Base-by-base conservation (phyloP, 2,888 invertebrate genomes). In the Drosophila paracracens region DNA sequence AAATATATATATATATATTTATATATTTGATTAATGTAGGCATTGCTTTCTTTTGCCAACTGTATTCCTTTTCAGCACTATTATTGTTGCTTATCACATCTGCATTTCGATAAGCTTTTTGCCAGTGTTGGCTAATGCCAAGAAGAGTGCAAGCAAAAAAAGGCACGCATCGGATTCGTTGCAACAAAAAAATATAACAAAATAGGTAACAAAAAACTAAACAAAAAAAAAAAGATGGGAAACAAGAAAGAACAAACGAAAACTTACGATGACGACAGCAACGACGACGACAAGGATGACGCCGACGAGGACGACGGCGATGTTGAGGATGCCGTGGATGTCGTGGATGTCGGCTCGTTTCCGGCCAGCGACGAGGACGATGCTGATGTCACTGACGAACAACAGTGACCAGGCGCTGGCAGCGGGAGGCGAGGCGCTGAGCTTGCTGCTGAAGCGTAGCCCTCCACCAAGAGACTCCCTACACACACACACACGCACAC, bases 331-430 rank as follows among this genome's bases (percentile, higher is more conserved):
- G 73, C 68, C 57, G 66, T 36, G 80, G 60, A 70, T 75, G 79
- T 89, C 64, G 74, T 72, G 73, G 74, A 66, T 71, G 76, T 79
- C 77, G 75, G 70, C 79, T 53, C 50, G 67, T 50, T 54, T 46
- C 46, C 36, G 63, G 50, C 58, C 40, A 59, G 38, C 46, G 70
- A 46, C 38, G 48, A 57, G 61, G 59, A 51, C 38, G 46, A 25
- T 40, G 71, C 63, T 85, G 90, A 88, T 88, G 81, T 58, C 68
- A 64, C 88, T 86, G 85, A 90, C 83, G 88, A 89, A 76, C 81
- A 81, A 36, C 79, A 76, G 68, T 79, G 76, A 72, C 67, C 74
- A 71, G 69, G 36, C 65, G 54, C 35, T 27, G 80, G n/a, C 51
- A 60, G 46, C 46, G 25, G 57, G 25, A 25, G 35, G 18, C 29